phyloP scores from a whole-genome alignment of 2,888 invertebrate genomes.

The Hypolimnas misippus region DNA sequence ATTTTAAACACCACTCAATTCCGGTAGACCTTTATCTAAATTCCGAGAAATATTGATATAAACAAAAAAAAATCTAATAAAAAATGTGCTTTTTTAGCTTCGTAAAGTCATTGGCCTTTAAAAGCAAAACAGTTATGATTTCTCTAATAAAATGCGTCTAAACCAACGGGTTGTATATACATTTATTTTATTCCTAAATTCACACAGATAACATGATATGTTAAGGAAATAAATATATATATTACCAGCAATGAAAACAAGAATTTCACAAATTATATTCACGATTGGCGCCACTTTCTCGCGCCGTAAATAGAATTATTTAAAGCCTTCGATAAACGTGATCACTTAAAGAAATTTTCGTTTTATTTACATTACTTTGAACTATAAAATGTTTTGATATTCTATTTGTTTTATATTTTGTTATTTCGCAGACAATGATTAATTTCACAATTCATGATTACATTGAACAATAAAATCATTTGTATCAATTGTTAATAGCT shows the following conservation, averaged over 20 bases:
- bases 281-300: constrained; percentile 28
- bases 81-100: neutral
- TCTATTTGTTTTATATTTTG: neutral
- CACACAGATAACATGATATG: neutral
- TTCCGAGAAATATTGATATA: neutral
- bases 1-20: too few relatives aligned
- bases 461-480: constrained; percentile 1
- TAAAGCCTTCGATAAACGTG: constrained; percentile 14
- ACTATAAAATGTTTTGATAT: neutral
- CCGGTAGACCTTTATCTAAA: too few relatives aligned
- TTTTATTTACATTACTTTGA: neutral
- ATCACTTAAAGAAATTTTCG: constrained; percentile 1
- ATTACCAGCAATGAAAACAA: constrained; percentile 8
- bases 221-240: neutral
- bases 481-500: neutral
- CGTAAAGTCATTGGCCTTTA: neutral
- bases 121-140: neutral
- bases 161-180: neutral
- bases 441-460: neutral
- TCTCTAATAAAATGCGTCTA: neutral
- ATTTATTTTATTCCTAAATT: neutral
- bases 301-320: constrained; percentile 16
- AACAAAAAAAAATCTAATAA: neutral
- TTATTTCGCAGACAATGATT: neutral
- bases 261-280: constrained; percentile 8